Evolutionary conservation across 2,888 invertebrate species (phyloP).

Genomic region (Pogonocherus hispidulus): DNA sequence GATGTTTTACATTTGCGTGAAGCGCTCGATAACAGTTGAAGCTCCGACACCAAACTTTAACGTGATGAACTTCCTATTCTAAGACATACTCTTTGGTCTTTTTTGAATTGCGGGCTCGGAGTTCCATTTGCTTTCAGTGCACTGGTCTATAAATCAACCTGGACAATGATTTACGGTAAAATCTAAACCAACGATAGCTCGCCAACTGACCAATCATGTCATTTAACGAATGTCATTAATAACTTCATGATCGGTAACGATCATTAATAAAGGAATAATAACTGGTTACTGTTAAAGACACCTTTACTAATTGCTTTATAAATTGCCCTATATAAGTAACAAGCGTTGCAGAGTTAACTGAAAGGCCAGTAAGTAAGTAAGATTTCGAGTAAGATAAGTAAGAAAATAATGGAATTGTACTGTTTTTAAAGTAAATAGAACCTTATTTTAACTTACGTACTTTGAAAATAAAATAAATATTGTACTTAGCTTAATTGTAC

Average conservation of each 20-base stretch:
- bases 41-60: slow-evolving; percentile 26
- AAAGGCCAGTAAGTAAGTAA: too few relatives aligned
- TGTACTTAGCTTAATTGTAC: too few relatives aligned
- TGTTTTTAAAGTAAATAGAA: too few relatives aligned
- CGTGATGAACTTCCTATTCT: slow-evolving; percentile 29
- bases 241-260: slow-evolving; percentile 46
- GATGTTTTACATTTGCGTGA: background rate
- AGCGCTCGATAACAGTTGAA: slow-evolving; percentile 24
- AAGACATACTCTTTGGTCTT: slow-evolving; percentile 29
- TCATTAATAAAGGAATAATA: slow-evolving; percentile 46
- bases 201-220: slow-evolving; percentile 34
- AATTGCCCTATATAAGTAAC: slow-evolving; percentile 11
- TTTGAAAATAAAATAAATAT: too few relatives aligned
- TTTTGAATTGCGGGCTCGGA: slow-evolving; percentile 30
- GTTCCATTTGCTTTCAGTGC: slow-evolving; percentile 31
- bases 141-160: slow-evolving; percentile 49
- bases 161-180: slow-evolving; percentile 52
- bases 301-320: slow-evolving; percentile 28
- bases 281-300: slow-evolving; percentile 25
- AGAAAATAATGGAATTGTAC: too few relatives aligned
- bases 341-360: background rate
- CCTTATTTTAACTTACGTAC: too few relatives aligned
- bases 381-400: too few relatives aligned
- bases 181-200: slow-evolving; percentile 46
- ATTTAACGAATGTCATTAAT: slow-evolving; percentile 52